A percentile compares a stretch with the other conserved stretches of the same genome.
phyloP scores from a whole-genome alignment of 2,888 invertebrate genomes.

The Drosophila pseudotalamancana region DNA sequence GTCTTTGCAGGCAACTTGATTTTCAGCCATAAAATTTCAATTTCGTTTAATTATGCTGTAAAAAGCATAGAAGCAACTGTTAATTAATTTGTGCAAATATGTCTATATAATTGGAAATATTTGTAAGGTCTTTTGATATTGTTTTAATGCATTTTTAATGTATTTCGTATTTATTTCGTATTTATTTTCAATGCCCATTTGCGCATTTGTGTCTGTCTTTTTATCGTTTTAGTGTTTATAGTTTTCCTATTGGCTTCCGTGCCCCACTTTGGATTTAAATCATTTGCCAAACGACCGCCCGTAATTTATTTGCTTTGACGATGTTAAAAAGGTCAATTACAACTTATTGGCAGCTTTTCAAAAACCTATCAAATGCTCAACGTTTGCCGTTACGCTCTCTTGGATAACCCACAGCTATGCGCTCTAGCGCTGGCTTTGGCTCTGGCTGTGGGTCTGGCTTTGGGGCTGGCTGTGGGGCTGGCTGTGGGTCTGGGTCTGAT shows the following conservation, averaged over 20 bases:
- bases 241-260: slow-evolving; percentile 30
- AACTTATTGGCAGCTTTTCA: slow-evolving; percentile 70
- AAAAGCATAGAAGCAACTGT: slow-evolving; percentile 41
- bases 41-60: slow-evolving; percentile 44
- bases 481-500: slow-evolving; percentile 7
- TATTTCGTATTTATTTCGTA: slow-evolving; percentile 10
- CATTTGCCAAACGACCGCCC: slow-evolving; percentile 57
- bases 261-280: slow-evolving; percentile 37
- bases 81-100: slow-evolving; percentile 58
- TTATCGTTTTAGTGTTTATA: slow-evolving; percentile 38
- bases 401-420: slow-evolving; percentile 31
- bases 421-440: no score
- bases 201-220: slow-evolving; percentile 15
- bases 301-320: slow-evolving; percentile 49
- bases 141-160: slow-evolving; percentile 15
- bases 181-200: slow-evolving; percentile 17
- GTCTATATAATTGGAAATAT: slow-evolving; percentile 36
- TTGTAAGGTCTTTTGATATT: slow-evolving; percentile 19
- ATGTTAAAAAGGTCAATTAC: slow-evolving; percentile 74
- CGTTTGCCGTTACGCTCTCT: slow-evolving; percentile 63
- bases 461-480: no score
- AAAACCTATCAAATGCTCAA: slow-evolving; percentile 50
- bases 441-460: no score
- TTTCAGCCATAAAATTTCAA: neutral
- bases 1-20: neutral